phyloP scores from a whole-genome alignment of 2,888 invertebrate species.

The Alentia gelatinosa region DNA sequence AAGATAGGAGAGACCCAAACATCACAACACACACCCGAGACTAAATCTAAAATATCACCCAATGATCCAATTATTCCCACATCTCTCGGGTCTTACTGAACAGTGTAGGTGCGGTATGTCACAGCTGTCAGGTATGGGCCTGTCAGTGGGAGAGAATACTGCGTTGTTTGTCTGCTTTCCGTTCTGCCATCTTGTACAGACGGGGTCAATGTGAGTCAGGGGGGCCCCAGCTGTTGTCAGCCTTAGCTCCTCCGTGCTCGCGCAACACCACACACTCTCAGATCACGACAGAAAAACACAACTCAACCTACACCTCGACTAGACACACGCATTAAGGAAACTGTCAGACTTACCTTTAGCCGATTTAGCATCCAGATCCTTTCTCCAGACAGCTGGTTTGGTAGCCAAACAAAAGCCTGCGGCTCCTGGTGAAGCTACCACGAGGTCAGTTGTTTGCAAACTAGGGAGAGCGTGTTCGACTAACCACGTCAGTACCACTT shows the following conservation, averaged over 20 bases:
- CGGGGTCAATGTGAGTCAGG: not conserved
- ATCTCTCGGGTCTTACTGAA: not conserved
- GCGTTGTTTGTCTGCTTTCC: not conserved
- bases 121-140: not conserved
- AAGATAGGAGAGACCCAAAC: not conserved
- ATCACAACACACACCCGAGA: not conserved
- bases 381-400: not conserved
- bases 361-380: not conserved
- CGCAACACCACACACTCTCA: no score
- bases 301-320: no score
- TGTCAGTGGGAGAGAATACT: not conserved
- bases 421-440: not conserved
- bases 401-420: constrained; percentile 40
- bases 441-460: constrained; percentile 34
- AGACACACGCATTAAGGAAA: not conserved
- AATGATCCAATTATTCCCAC: no score
- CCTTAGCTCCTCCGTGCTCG: not conserved
- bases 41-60: not conserved
- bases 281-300: no score
- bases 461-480: not conserved
- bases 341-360: not conserved
- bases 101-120: not conserved
- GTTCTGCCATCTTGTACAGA: not conserved
- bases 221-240: not conserved
- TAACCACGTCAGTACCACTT: not conserved